Conservation (phyloP, 1,140 invertebrate genomes). For the Drosophila biarmipes region DNA sequence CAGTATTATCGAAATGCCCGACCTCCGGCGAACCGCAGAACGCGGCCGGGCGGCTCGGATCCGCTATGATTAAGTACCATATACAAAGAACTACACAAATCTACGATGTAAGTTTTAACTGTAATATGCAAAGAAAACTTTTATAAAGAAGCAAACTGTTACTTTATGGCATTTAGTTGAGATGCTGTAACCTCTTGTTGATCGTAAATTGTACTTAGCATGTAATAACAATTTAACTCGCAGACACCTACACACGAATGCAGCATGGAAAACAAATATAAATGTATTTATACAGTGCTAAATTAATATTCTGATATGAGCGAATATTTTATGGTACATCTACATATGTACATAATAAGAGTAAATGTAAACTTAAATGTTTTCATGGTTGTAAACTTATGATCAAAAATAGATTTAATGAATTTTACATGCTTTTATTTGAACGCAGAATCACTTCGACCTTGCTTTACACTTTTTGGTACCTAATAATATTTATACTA, state of each 20-base stretch:
- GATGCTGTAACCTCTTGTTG: conserved; percentile 80
- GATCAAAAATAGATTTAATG: conserved; percentile 81
- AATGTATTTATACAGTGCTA: conserved; percentile 66
- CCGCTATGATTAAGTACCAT: conserved; percentile 64
- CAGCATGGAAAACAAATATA: conserved; percentile 19
- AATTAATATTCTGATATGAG: conserved; percentile 58
- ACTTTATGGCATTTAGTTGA: conserved; percentile 77
- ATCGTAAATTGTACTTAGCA: conserved; percentile 72
- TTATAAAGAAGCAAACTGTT: conserved; percentile 79
- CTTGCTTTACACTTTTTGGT: conserved; percentile 65
- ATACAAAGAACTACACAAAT: conserved; percentile 74
- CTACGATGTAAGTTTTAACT: conserved; percentile 80
- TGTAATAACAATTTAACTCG: conserved; percentile 65
- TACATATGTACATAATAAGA: conserved; percentile 56
- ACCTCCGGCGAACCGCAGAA: neutral
- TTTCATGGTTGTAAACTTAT: conserved; percentile 78
- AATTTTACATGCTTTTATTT: conserved; percentile 64
- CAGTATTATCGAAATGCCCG: conserved; percentile 54
- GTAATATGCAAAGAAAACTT: conserved; percentile 64
- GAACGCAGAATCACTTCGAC: conserved; percentile 50
- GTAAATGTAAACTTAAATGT: conserved; percentile 58
- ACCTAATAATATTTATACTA: conserved; percentile 48
- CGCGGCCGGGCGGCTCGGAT: conserved; percentile 19
- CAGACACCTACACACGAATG: conserved; percentile 28
- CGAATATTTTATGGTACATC: conserved; percentile 66